A percentile compares a stretch with the other conserved stretches of the same genome.
Conservation (phyloP, 2,888 invertebrate genomes). For the Synanthedon andrenaeformis region DNA sequence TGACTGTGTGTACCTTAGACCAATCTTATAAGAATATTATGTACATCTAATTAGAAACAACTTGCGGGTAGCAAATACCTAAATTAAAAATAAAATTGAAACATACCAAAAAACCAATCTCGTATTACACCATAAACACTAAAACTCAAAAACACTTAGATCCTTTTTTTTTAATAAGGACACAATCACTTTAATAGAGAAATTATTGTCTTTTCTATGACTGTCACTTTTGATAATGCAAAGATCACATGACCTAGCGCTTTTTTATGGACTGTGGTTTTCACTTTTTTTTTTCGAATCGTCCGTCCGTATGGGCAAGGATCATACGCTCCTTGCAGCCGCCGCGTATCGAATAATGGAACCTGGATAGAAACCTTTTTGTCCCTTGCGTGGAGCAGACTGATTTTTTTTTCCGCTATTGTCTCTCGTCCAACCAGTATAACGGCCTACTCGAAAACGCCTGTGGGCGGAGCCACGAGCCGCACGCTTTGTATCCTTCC, state of each 20-base stretch:
- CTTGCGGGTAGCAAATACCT: too few relatives aligned
- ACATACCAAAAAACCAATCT: neutral
- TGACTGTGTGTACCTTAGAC: too few relatives aligned
- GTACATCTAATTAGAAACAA: too few relatives aligned
- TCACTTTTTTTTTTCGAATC: slow-evolving; percentile 27
- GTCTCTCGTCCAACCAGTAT: slow-evolving; percentile 34
- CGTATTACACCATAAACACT: neutral
- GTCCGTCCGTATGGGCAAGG: slow-evolving; percentile 23
- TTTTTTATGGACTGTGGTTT: slow-evolving; percentile 35
- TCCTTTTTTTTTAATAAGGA: slow-evolving; percentile 4
- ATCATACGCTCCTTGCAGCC: slow-evolving; percentile 40
- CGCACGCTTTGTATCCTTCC: slow-evolving; percentile 4
- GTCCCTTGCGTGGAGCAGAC: slow-evolving; percentile 43
- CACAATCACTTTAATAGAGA: slow-evolving; percentile 33
- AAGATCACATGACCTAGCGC: slow-evolving; percentile 33
- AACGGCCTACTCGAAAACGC: slow-evolving; percentile 30
- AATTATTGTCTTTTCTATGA: slow-evolving; percentile 28
- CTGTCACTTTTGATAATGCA: slow-evolving; percentile 22
- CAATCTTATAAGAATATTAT: too few relatives aligned
- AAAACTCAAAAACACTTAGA: too few relatives aligned
- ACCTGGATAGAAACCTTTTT: slow-evolving; percentile 45
- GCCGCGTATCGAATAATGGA: slow-evolving; percentile 31
- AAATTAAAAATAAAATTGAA: neutral
- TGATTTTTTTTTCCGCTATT: slow-evolving; percentile 27
- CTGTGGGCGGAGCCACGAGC: slow-evolving; percentile 33